These are phyloP conservation scores for Silurus lanzhouensis DNA, from an alignment of 2,797 vertebrate genomes.

Conservation along the genomic window DNA sequence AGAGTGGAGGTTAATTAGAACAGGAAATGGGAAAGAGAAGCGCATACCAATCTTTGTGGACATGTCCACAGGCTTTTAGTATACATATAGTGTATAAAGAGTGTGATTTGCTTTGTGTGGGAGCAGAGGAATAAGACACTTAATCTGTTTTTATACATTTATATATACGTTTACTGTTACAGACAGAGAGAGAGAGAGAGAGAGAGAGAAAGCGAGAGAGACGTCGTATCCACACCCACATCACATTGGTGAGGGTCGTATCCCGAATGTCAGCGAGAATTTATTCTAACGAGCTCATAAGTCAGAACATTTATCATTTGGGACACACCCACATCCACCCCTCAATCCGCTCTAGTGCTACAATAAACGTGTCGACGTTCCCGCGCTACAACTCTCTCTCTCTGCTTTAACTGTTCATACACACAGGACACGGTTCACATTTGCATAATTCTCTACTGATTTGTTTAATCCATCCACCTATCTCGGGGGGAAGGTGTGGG, in stretches of 20 bases:
- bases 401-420: conserved; percentile 9
- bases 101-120: background rate
- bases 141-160: background rate
- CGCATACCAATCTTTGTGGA: no score
- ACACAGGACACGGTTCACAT: conserved; percentile 71
- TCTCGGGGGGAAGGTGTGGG: conserved; percentile 58
- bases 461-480: conserved; percentile 69
- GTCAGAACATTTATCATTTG: background rate
- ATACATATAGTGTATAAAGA: no score
- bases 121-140: background rate
- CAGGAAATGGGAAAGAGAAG: no score
- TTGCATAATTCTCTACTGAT: conserved; percentile 77
- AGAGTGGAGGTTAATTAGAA: no score
- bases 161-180: conserved; percentile 72
- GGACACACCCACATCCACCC: background rate
- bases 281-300: background rate
- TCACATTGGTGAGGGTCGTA: background rate
- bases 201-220: background rate
- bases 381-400: background rate
- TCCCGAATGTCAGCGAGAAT: background rate
- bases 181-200: conserved; percentile 71
- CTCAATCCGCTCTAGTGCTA: background rate
- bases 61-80: no score
- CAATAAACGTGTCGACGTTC: background rate
- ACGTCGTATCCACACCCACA: no score